Percentiles rank a stretch among this genome's conserved stretches.
phyloP scores from a whole-genome alignment of 2,888 invertebrate genomes.

The Boloria euphrosyne region DNA sequence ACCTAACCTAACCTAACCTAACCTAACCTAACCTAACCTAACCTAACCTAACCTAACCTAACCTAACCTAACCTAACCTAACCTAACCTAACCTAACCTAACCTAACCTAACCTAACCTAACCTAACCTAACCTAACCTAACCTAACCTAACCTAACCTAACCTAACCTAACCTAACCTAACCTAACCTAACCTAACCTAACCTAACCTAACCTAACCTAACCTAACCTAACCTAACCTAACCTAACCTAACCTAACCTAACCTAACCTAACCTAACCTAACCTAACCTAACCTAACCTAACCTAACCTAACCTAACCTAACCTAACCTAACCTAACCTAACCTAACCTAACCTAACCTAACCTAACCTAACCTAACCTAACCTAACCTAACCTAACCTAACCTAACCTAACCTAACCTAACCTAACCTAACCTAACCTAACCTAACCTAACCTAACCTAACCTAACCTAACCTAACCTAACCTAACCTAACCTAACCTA shows the following conservation, averaged over 20 bases:
- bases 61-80: slow-evolving; percentile 35
- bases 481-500: slow-evolving; percentile 14
- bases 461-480: slow-evolving; percentile 14
- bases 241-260: slow-evolving; percentile 14
- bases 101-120: slow-evolving; percentile 37
- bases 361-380: slow-evolving; percentile 14
- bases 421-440: slow-evolving; percentile 14
- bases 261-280: slow-evolving; percentile 14
- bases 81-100: slow-evolving; percentile 37
- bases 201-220: too few species aligned
- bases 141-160: slow-evolving; percentile 35
- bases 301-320: slow-evolving; percentile 14
- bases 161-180: slow-evolving; percentile 34
- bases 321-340: slow-evolving; percentile 14
- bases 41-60: too few species aligned
- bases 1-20: too few species aligned
- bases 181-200: slow-evolving; percentile 14
- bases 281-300: slow-evolving; percentile 14
- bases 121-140: slow-evolving; percentile 35
- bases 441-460: slow-evolving; percentile 14
- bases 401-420: slow-evolving; percentile 14
- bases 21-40: too few species aligned
- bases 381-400: slow-evolving; percentile 14
- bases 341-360: slow-evolving; percentile 14
- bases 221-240: too few species aligned